phyloP scores from a whole-genome alignment of 2,888 invertebrate species.

The Tachina lurida region DNA sequence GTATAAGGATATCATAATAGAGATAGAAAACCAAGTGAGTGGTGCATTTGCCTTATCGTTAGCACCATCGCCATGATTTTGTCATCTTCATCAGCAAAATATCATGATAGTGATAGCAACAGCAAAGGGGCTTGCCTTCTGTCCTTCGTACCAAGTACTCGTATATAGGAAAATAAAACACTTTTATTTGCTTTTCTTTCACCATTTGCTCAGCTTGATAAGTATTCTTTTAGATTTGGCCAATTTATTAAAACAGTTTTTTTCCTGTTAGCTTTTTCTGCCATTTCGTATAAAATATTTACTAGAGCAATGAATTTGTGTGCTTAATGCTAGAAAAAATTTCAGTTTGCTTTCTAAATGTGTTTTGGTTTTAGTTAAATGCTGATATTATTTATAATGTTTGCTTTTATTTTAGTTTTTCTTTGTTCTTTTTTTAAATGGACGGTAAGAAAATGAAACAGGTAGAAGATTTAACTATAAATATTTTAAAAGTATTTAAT shows the following conservation, averaged over 20 bases:
- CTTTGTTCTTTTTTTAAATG: not conserved
- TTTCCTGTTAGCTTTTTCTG: not conserved
- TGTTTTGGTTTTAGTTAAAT: slow-evolving; percentile 22
- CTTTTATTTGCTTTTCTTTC: slow-evolving; percentile 31
- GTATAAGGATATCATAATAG: slow-evolving; percentile 75
- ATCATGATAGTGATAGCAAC: slow-evolving; percentile 18
- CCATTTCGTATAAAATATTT: slow-evolving; percentile 11
- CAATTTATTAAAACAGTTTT: slow-evolving; percentile 59
- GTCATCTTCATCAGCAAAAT: slow-evolving; percentile 51
- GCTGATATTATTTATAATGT: slow-evolving; percentile 7
- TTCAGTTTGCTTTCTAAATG: not conserved
- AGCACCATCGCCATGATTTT: slow-evolving; percentile 63
- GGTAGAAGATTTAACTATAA: no score
- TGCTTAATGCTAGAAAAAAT: no score
- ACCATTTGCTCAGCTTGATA: slow-evolving; percentile 44
- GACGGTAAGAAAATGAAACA: no score
- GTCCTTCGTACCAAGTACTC: not conserved
- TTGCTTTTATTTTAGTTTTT: not conserved
- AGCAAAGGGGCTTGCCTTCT: slow-evolving; percentile 54
- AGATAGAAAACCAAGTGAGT: slow-evolving; percentile 75
- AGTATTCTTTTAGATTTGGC: slow-evolving; percentile 61
- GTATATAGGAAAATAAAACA: not conserved
- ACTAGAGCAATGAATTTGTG: slow-evolving; percentile 10
- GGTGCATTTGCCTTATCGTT: slow-evolving; percentile 72
- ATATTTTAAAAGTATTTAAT: no score